These are phyloP conservation scores for Clinocottus analis DNA, from an alignment of 2,113 vertebrate genomes.

Conservation along the genomic window DNA sequence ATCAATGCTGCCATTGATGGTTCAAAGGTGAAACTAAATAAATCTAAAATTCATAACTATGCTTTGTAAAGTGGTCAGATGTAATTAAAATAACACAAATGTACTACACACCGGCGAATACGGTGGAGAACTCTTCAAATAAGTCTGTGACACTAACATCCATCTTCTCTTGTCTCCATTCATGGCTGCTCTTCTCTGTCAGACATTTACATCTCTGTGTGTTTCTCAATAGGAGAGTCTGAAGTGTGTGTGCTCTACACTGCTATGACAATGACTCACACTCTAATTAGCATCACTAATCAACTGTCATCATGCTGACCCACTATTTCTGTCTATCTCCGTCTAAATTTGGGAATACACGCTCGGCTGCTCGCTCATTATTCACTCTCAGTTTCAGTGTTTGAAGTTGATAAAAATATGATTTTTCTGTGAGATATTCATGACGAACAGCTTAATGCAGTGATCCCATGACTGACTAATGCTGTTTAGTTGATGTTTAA, in stretches of 20 bases:
- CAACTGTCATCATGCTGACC: conserved; percentile 56
- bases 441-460: conserved; percentile 20
- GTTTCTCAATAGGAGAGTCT: conserved; percentile 16
- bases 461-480: conserved; percentile 30
- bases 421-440: conserved; percentile 28
- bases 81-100: background rate
- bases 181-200: conserved; percentile 21
- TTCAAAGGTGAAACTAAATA: background rate
- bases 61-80: background rate
- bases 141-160: conserved; percentile 13
- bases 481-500: conserved; percentile 3
- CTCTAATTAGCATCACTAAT: conserved; percentile 66
- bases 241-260: conserved; percentile 16
- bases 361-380: conserved; percentile 29
- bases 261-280: conserved; percentile 42
- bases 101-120: background rate
- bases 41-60: background rate
- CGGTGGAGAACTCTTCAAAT: background rate
- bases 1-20: too few relatives aligned
- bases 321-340: conserved; percentile 27
- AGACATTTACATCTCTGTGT: conserved; percentile 17
- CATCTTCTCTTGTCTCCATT: conserved; percentile 21
- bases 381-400: conserved; percentile 35
- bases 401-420: conserved; percentile 24
- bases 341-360: conserved; percentile 42